Conservation (phyloP, 1,140 invertebrate species). For the Drosophila pseudoananassae region DNA sequence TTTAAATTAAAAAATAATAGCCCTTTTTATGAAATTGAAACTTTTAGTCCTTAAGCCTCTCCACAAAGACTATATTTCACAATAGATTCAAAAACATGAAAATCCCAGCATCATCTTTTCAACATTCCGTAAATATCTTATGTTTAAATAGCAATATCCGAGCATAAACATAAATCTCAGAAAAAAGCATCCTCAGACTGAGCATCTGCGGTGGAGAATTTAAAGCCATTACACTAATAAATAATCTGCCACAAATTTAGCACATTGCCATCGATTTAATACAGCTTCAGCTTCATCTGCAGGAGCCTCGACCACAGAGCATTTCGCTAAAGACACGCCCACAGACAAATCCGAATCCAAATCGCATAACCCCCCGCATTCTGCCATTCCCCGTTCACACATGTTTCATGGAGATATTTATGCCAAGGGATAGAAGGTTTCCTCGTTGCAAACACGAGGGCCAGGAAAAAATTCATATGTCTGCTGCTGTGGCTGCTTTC, state of each 20-base stretch:
- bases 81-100: neutral
- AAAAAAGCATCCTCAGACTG: conserved; percentile 11
- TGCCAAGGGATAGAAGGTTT: conserved; percentile 37
- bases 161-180: conserved; percentile 36
- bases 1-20: neutral
- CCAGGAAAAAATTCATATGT: conserved; percentile 72
- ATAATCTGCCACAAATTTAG: conserved; percentile 76
- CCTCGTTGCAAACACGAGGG: conserved; percentile 22
- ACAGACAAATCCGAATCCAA: conserved; percentile 50
- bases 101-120: conserved; percentile 24
- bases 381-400: conserved; percentile 3
- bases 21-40: too few relatives aligned
- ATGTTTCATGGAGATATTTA: conserved; percentile 44
- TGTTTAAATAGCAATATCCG: conserved; percentile 33
- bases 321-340: conserved; percentile 49
- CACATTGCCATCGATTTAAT: conserved; percentile 76
- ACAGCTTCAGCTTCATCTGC: conserved; percentile 30
- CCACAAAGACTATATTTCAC: neutral
- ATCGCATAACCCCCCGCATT: conserved; percentile 27
- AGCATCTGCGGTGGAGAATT: conserved; percentile 58
- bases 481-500: conserved; percentile 69
- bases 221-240: conserved; percentile 76
- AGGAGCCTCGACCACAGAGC: conserved; percentile 35
- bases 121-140: conserved; percentile 16
- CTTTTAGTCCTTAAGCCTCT: too few relatives aligned